phyloP scores from a whole-genome alignment of 2,888 invertebrate species.

The Cybosia mesomella region DNA sequence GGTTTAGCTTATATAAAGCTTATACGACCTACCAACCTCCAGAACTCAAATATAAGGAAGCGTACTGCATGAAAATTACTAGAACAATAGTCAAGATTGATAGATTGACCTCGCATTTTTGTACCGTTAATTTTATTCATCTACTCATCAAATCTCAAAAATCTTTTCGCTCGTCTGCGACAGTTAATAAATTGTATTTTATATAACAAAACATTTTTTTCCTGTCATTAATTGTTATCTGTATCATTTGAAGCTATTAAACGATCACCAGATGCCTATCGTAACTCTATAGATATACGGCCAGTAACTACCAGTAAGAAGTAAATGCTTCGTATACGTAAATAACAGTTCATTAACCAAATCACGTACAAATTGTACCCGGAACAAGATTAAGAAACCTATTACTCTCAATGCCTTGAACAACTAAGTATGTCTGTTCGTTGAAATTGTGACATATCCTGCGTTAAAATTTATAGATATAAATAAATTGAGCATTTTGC shows the following conservation, averaged over 20 bases:
- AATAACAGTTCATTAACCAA: background rate
- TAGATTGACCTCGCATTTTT: too few relatives aligned
- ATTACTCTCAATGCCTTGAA: background rate
- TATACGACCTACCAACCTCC: too few relatives aligned
- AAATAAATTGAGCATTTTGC: constrained; percentile 16
- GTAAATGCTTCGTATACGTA: background rate
- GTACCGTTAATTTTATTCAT: too few relatives aligned
- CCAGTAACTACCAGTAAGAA: background rate
- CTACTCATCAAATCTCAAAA: too few relatives aligned
- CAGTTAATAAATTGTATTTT: too few relatives aligned
- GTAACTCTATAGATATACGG: background rate
- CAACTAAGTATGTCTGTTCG: background rate
- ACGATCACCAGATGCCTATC: background rate
- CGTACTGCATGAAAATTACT: too few relatives aligned
- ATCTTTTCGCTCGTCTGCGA: too few relatives aligned
- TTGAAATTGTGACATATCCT: background rate
- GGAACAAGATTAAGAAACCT: background rate
- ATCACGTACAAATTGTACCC: background rate
- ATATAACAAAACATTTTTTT: too few relatives aligned
- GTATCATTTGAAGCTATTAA: background rate
- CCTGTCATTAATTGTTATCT: background rate
- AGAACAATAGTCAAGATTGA: too few relatives aligned
- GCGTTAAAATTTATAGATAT: background rate
- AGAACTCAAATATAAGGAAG: too few relatives aligned
- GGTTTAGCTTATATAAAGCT: too few relatives aligned